These are phyloP conservation scores for Daboia siamensis DNA, from an alignment of 2,113 vertebrate species.

Conservation along the genomic window DNA sequence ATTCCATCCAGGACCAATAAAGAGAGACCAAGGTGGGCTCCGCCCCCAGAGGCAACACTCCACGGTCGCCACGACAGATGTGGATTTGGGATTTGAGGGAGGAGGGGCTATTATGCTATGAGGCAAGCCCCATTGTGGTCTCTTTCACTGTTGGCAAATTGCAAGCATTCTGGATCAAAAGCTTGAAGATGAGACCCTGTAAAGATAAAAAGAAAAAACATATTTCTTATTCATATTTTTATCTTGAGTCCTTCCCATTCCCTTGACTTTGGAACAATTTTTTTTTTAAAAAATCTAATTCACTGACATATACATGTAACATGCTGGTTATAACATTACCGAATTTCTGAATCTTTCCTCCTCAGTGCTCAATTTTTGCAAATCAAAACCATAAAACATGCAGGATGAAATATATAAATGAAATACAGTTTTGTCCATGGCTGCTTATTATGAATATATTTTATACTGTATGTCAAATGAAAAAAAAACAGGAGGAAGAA, in stretches of 20 bases:
- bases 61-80: slow-evolving; percentile 43
- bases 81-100: background rate
- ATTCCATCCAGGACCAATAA: slow-evolving; percentile 78
- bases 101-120: slow-evolving; percentile 47
- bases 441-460: background rate
- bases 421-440: background rate
- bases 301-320: background rate
- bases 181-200: background rate
- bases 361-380: background rate
- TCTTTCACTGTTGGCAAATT: slow-evolving; percentile 46
- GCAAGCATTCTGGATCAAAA: slow-evolving; percentile 48
- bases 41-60: slow-evolving; percentile 49
- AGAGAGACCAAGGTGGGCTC: slow-evolving; percentile 72
- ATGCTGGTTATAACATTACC: background rate
- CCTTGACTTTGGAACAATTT: background rate
- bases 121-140: slow-evolving; percentile 68
- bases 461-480: background rate
- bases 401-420: background rate
- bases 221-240: background rate
- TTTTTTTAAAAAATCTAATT: background rate
- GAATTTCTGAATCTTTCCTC: background rate
- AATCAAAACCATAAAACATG: background rate
- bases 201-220: background rate
- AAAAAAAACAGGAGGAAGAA: background rate
- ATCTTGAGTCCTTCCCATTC: background rate